Evolutionary conservation across 2,113 vertebrate species (phyloP), one percentile per base, ranked within the genome.

Genomic region (Neomonachus schauinslandi): DNA sequence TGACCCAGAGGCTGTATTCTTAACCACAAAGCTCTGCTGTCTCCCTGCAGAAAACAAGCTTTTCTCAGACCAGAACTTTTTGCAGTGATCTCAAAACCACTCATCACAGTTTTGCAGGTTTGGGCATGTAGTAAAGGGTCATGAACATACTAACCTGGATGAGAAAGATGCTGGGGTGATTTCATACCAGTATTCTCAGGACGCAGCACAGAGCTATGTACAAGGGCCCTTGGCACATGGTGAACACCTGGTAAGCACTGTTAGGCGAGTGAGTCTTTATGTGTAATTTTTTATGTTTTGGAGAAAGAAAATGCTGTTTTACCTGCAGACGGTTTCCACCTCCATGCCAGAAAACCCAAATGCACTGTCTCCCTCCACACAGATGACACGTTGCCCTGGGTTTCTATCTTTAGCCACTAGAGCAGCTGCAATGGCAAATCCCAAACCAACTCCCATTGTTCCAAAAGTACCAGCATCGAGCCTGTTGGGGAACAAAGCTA

Each of bases 331-430:
- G 81, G 99, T 99, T 95, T 99, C 99, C 69, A 99, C 99, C 88
- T 99, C 99, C 99, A 99, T 99, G 71, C 99, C 99, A 42, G 99
- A 99, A 98, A 99, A 99, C 8, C 99, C 99, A 21, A 99, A 99
- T 1, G 99, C 99, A 42, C 99, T 99, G 92, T 99, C 99, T 88
- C 99, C 99, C 91, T 99, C 99, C 95, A 99, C 98, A 87, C 99
- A 99, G 97, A 99, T 77, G 2, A 99, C 98, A 86, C 98, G 98
- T 42, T 98, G 98, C 21, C 98, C 97, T 1, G 98, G 98, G 15
- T 90, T 98, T 95, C 28, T 96, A 59, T 99, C 98, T 97, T 97
- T 99, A 97, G 99, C 98, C 46, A 99, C 95, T 71, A 99, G 2
- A 11, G 99, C 99, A 95, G 99, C 99, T 69, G 99, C 99, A 86